phyloP scores from a whole-genome alignment of 2,888 invertebrate genomes.

The Pseudolycoriella hygida region DNA sequence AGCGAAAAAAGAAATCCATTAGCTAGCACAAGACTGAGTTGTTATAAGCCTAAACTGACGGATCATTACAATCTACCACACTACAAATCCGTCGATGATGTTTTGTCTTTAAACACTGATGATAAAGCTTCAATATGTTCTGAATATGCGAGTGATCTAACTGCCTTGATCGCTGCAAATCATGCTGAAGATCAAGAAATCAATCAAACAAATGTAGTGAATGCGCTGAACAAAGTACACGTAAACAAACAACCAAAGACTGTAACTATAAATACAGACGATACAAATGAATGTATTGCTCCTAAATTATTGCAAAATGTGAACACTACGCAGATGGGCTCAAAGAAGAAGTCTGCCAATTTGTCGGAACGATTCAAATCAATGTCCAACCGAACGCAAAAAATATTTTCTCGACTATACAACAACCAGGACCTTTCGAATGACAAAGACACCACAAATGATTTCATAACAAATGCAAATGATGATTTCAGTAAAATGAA shows the following conservation, averaged over 20 bases:
- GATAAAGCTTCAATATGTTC: background rate
- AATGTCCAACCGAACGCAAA: conserved; percentile 54
- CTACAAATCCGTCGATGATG: conserved; percentile 9
- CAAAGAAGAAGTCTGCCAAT: conserved; percentile 22
- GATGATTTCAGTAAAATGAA: background rate
- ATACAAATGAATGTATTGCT: too few relatives aligned
- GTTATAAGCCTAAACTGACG: conserved; percentile 7
- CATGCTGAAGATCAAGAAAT: background rate
- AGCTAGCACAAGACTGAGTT: conserved; percentile 7
- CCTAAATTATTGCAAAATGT: too few relatives aligned
- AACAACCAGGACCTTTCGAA: conserved; percentile 52
- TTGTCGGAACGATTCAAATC: conserved; percentile 50
- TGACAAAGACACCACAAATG: conserved; percentile 45
- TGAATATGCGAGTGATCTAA: background rate
- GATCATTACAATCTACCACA: background rate
- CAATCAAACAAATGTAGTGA: background rate
- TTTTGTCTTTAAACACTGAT: conserved; percentile 4
- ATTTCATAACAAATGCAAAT: conserved; percentile 29
- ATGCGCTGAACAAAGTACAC: too few relatives aligned
- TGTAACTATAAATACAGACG: too few relatives aligned
- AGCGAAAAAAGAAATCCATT: conserved; percentile 9
- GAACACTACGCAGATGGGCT: too few relatives aligned
- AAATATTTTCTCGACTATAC: conserved; percentile 49
- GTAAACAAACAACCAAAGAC: too few relatives aligned
- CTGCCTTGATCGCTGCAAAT: background rate